Evolutionary conservation across 1,140 invertebrate genomes (phyloP), one percentile per base, ranked within the genome.

Genomic region (Drosophila punjabiensis): DNA sequence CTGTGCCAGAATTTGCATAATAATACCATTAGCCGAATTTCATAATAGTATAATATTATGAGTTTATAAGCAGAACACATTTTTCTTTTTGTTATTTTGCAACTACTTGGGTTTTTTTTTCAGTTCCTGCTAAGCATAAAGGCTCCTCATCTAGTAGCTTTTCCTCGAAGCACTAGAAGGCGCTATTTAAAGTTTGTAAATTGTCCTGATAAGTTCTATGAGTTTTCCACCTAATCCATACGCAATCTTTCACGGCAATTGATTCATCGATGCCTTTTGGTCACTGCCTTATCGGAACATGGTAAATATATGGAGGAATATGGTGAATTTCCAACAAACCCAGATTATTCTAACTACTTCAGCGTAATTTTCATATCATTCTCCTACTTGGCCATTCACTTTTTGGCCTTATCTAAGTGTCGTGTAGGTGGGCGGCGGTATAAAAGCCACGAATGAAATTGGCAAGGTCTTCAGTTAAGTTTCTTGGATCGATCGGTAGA

Each of bases 1-100:
- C 30, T 55, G 14, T 47, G 58, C 41, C 56, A 64, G 43, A 65
- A 88, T 88, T 88, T 50, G 50, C 85, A 88, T 88, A 89, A 62
- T 69, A 76, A 71, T 75, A 41, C 53, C 84, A 75, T 83, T 79
- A 63, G 33, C 43, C 48, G 33, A 58, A 62, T 73, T 81, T 88
- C 71, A 68, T 39, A 58, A 76, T 66, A 56, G 20, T n/a, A 68
- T 33, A 58, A 75, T 66, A 52, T 50, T 30, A 32, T n/a, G 30
- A 33, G 20, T 35, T 68, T 68, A 64, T 10, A 8, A 35, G 16
- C 64, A 50, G 16, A 47, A 65, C 30, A 39, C 45, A 53, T 50
- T 60, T 56, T 32, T 45, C 35, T 14, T 8, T 9, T 20, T 13
- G 32, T 35, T 4, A 4, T 41, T 13, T 20, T 30, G 48, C 45